Evolutionary conservation across 1,140 invertebrate genomes (phyloP), one percentile per base, ranked within the genome.

Genomic region (Drosophila grimshawi): DNA sequence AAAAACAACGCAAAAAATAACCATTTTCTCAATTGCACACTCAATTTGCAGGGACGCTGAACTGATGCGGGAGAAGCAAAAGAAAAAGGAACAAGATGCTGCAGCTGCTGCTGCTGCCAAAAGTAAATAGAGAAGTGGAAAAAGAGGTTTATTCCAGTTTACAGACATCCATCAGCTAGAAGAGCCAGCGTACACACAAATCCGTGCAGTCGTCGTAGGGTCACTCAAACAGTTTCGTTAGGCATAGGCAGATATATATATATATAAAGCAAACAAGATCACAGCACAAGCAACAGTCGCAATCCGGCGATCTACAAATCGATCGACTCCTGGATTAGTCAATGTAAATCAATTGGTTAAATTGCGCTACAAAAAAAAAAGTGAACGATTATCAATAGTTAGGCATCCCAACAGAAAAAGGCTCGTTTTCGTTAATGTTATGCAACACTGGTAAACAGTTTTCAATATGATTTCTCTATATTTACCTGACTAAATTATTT

Each of bases 61-160:
- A 86, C 76, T 95, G 77, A 96, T 97, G 96, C 93, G 96, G 86
- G 95, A 96, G 86, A 97, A 97, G 93, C 96, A 97, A 93, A 93
- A 94, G 81, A 95, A 94, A 91, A 95, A 95, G 83, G 94, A 95
- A 75, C 94, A 94, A 66, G 81, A 93, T 71, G 81, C 80, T 73
- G 86, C 86, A 48, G 68, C 80, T 51, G 82, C 78, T 11, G 80
- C 77, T 45, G 83, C 77, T 27, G 59, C 82, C 19, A 74, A 80
- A 4, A 81, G 89, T 52, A 91, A 89, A 81, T 88, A 86, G 52
- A 70, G 10, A 43, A 43, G 19, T 19, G 19, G 19, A 45, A 45
- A 57, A 7, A 45, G 10, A 19, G 5, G 6, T 2, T 11, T 51
- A 29, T 61, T 57, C 49, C 52, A 70, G 53, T 71, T 53, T 19